phyloP scores from a whole-genome alignment of 2,888 invertebrate species.

The Meta bourneti region DNA sequence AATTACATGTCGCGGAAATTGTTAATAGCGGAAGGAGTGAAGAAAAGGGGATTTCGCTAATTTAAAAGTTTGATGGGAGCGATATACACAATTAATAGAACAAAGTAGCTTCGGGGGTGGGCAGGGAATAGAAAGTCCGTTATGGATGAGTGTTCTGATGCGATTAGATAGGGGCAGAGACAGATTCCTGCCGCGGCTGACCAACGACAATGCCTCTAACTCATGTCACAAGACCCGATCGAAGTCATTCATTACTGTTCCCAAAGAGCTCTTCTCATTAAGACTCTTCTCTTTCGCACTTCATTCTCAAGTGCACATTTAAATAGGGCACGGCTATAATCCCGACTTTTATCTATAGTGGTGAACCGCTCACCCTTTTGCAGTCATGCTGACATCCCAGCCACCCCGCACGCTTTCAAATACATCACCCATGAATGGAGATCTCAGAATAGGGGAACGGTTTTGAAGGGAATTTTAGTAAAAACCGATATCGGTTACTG shows the following conservation, averaged over 20 bases:
- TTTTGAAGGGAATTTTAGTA: too few species aligned
- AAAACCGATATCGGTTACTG: too few species aligned
- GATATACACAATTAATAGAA: slow-evolving; percentile 62
- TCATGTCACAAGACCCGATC: slow-evolving; percentile 52
- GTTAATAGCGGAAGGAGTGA: slow-evolving; percentile 43
- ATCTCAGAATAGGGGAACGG: too few species aligned
- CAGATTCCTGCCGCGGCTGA: slow-evolving; percentile 48
- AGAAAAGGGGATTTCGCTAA: slow-evolving; percentile 41
- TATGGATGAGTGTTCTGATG: slow-evolving; percentile 67
- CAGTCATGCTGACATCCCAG: too few species aligned
- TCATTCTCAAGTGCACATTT: slow-evolving; percentile 63
- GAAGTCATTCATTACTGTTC: slow-evolving; percentile 65
- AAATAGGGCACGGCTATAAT: slow-evolving; percentile 22
- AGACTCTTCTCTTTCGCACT: slow-evolving; percentile 23
- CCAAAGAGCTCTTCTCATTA: slow-evolving; percentile 66
- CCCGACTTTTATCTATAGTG: too few species aligned
- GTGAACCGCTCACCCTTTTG: too few species aligned
- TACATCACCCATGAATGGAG: too few species aligned
- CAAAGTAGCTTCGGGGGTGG: slow-evolving; percentile 32
- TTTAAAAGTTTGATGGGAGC: slow-evolving; percentile 59
- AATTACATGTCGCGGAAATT: slow-evolving; percentile 38
- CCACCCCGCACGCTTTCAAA: too few species aligned
- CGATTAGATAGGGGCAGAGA: slow-evolving; percentile 63
- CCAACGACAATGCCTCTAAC: slow-evolving; percentile 58
- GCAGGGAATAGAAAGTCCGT: slow-evolving; percentile 21